Percentiles rank a stretch among this genome's conserved stretches.
Conservation (phyloP, 2,113 vertebrate genomes). For the Xenus cinereus region DNA sequence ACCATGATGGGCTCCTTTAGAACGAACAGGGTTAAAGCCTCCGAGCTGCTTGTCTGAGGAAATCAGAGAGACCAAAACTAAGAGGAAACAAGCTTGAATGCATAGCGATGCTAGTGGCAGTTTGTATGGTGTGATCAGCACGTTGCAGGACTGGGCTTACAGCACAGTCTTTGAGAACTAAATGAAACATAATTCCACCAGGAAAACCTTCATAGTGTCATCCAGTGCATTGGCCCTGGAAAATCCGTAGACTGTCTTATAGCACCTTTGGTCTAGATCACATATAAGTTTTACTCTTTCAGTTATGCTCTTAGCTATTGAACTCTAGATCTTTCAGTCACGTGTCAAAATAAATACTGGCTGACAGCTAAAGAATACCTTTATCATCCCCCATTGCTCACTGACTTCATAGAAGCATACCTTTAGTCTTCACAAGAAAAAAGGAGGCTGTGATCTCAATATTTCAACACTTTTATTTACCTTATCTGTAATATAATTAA, state of each 20-base stretch:
- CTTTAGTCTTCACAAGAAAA: conserved; percentile 75
- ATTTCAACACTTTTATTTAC: conserved; percentile 79
- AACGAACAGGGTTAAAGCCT: conserved; percentile 8
- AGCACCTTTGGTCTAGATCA: background rate
- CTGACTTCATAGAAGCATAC: conserved; percentile 70
- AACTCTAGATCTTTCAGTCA: conserved; percentile 65
- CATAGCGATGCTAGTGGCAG: background rate
- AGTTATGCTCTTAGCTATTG: conserved; percentile 2
- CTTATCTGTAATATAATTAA: conserved; percentile 82
- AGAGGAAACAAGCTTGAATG: background rate
- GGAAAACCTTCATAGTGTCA: background rate
- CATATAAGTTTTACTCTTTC: conserved; percentile 7
- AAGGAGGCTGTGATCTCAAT: conserved; percentile 77
- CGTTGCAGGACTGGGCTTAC: background rate
- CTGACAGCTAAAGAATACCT: conserved; percentile 54
- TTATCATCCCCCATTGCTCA: conserved; percentile 49
- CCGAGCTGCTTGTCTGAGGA: background rate
- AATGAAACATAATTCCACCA: background rate
- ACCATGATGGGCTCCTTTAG: background rate
- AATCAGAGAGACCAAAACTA: background rate
- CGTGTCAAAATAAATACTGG: conserved; percentile 63
- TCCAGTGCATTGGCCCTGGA: background rate
- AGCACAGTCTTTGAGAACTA: background rate
- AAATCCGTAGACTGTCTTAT: background rate
- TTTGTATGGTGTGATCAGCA: background rate